These are phyloP conservation scores for Alentia gelatinosa DNA, from an alignment of 2,888 invertebrate species.

Conservation along the genomic window DNA sequence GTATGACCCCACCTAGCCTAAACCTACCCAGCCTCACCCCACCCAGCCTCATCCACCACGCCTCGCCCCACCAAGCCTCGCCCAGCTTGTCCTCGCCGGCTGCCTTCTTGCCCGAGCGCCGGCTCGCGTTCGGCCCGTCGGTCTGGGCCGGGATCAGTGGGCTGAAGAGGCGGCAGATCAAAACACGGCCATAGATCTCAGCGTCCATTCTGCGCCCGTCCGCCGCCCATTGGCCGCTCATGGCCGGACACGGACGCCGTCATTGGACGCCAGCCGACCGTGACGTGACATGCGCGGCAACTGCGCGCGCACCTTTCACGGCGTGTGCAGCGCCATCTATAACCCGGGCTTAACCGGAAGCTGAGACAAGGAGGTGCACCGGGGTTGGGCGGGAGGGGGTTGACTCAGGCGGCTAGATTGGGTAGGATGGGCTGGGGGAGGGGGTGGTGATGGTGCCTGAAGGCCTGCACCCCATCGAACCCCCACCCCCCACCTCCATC, in stretches of 20 bases:
- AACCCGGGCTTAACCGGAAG: neutral
- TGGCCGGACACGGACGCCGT: neutral
- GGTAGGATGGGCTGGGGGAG: no score
- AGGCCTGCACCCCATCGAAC: neutral
- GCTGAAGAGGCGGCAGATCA: neutral
- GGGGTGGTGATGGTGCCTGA: neutral
- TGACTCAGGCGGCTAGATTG: no score
- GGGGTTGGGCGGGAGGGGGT: neutral
- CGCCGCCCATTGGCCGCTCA: neutral
- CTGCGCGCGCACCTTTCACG: constrained; percentile 24
- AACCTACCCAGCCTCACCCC: neutral
- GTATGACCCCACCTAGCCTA: no score
- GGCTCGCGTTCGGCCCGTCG: neutral
- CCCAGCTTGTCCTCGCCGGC: no score
- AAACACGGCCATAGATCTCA: constrained; percentile 22
- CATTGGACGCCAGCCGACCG: neutral
- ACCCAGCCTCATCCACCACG: neutral
- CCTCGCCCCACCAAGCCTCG: neutral
- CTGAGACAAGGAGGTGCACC: neutral
- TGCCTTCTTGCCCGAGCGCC: neutral
- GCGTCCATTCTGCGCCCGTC: neutral
- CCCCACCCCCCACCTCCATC: neutral
- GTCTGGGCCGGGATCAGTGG: neutral
- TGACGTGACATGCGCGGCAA: neutral
- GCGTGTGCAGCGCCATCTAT: constrained; percentile 30